Percentiles rank a stretch among this genome's conserved stretches.
phyloP scores from a whole-genome alignment of 1,140 invertebrate species.

The Stegodyphus dumicola region DNA sequence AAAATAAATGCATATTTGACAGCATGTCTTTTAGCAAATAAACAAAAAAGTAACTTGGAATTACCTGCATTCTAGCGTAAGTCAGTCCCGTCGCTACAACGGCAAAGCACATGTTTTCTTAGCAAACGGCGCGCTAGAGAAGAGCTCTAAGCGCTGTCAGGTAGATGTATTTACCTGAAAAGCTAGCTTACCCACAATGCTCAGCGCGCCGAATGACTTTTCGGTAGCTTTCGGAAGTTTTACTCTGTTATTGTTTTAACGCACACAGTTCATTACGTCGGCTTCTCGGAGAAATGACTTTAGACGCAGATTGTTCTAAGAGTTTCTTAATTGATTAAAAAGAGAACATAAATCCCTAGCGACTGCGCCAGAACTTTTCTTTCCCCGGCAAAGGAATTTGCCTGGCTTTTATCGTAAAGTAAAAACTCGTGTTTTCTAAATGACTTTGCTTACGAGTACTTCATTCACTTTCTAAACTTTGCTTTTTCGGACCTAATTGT shows the following conservation, averaged over 20 bases:
- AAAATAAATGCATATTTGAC: too few relatives aligned
- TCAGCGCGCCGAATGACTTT: constrained; percentile 23
- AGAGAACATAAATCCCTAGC: neutral
- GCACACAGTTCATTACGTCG: neutral
- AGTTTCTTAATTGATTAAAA: constrained; percentile 11
- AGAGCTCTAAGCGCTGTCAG: constrained; percentile 34
- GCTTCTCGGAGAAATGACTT: neutral
- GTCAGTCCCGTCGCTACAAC: too few relatives aligned
- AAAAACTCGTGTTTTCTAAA: too few relatives aligned
- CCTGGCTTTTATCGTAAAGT: too few relatives aligned
- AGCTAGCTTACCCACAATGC: constrained; percentile 35
- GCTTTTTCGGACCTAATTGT: too few relatives aligned
- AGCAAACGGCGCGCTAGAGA: constrained; percentile 8
- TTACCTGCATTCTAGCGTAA: too few relatives aligned
- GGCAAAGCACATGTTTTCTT: constrained; percentile 25
- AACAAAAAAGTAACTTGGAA: too few relatives aligned
- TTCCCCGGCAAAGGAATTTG: too few relatives aligned
- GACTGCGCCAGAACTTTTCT: neutral
- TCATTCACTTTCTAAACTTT: too few relatives aligned
- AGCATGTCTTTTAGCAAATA: too few relatives aligned
- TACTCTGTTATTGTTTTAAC: constrained; percentile 12
- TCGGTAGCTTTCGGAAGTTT: neutral
- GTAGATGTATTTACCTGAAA: constrained; percentile 39
- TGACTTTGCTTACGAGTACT: too few relatives aligned
- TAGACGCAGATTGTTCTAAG: constrained; percentile 16